Percentiles rank a stretch among this genome's conserved stretches.
Conservation (phyloP, 2,113 vertebrate genomes). For the Sylvilagus bachmani region DNA sequence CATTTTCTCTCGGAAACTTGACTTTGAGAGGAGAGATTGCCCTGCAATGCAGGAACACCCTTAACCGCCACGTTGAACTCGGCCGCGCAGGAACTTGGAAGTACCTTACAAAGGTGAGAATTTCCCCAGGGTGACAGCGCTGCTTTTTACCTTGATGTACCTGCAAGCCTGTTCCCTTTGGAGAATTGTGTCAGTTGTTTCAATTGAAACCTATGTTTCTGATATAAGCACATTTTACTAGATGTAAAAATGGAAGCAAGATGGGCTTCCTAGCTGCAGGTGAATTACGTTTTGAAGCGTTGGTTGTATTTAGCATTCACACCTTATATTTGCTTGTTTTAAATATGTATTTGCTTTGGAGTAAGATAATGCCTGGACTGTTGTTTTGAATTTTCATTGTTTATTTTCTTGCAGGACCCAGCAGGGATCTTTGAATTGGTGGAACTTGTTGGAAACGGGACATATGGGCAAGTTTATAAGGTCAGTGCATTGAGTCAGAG, state of each 20-base stretch:
- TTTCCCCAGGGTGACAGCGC: neutral
- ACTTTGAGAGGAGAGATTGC: neutral
- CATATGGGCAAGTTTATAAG: conserved; percentile 99
- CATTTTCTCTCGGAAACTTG: neutral
- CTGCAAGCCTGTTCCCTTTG: neutral
- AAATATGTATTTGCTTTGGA: conserved; percentile 43
- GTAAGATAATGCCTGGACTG: neutral
- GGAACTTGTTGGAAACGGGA: conserved; percentile 98
- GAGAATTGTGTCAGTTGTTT: conserved; percentile 23
- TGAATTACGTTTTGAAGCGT: neutral
- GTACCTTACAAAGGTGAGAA: neutral
- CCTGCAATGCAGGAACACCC: neutral
- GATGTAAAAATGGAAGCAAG: conserved; percentile 38
- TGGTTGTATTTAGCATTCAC: conserved; percentile 21
- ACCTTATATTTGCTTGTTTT: neutral
- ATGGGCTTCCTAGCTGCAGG: neutral
- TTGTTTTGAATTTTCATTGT: conserved; percentile 48
- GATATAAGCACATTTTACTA: conserved; percentile 44
- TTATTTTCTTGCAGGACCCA: conserved; percentile 92
- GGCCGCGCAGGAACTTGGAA: neutral
- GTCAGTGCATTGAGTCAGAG: conserved; percentile 85
- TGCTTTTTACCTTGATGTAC: neutral
- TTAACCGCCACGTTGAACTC: neutral
- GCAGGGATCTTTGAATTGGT: conserved; percentile 99
- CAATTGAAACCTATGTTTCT: neutral